Base-by-base conservation (phyloP, 1,140 invertebrate genomes). In the Ephestia elutella region DNA sequence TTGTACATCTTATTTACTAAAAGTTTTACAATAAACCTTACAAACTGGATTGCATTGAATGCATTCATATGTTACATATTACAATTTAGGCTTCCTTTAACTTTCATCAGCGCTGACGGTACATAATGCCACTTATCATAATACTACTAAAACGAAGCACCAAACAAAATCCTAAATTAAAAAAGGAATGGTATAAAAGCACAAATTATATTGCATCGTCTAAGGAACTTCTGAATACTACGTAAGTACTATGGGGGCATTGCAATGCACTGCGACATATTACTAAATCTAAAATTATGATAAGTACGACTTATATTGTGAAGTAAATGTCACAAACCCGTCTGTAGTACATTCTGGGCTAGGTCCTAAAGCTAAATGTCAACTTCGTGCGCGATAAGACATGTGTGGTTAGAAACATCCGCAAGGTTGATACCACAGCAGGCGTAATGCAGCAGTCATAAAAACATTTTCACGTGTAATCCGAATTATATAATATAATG, bases 1-100 rank as follows among this genome's bases (percentile, higher is more conserved):
- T 15, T 44, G n/a, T 44, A 44, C 15, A n/a, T 44, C 38, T 44
- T 44, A 44, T 44, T 44, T 44, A 44, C 38, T 44, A 44, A 44
- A 2, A 5, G 11, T 32, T 32, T 10, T 10, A 32, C 9, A 32
- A 15, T 44, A 44, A 10, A 44, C 13, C 38, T 44, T 15, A 44
- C 5, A n/a, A n/a, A 44, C 30, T 7, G 3, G 30, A 44, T 44
- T 44, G 38, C 38, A 44, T 44, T 44, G 38, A 17, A 44, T 44
- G 38, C 38, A 44, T 32, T 11, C 30, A 32, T 32, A 32, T 32
- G 8, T 32, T 7, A 32, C 30, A 32, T 7, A 32, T 44, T 10
- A 10, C 15, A 44, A 44, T 44, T 44, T 7, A 44, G 11, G 15
- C n/a, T 15, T 15, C 5, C 5, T 44, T 11, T 38, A 11, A 11